Conservation (phyloP, 2,113 vertebrate species). For the Saccopteryx leptura region DNA sequence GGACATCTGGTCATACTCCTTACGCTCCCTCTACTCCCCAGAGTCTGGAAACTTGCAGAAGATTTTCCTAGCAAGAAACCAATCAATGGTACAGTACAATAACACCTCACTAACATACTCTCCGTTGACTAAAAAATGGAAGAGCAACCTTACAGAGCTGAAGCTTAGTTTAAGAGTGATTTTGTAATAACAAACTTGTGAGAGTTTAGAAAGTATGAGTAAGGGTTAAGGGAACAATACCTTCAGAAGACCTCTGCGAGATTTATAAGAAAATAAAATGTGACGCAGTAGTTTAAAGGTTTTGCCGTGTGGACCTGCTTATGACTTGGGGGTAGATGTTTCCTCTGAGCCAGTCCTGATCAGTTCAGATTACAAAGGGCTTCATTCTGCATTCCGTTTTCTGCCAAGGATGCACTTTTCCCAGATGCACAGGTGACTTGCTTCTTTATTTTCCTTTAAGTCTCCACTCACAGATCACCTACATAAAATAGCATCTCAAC, state of each 20-base stretch:
- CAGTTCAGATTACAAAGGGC: not conserved
- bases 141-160: not conserved
- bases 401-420: not conserved
- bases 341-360: not conserved
- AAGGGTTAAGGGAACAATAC: not conserved
- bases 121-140: not conserved
- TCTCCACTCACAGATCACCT: not conserved
- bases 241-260: not conserved
- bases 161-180: not conserved
- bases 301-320: not conserved
- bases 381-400: not conserved
- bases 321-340: not conserved
- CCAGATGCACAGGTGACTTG: not conserved
- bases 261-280: not conserved
- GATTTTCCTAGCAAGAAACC: not conserved
- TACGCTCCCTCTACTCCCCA: not conserved
- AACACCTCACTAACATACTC: not conserved
- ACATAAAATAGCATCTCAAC: not conserved
- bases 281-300: not conserved
- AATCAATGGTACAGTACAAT: not conserved
- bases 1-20: not conserved
- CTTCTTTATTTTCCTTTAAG: conserved; percentile 33
- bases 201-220: not conserved
- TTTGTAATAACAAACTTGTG: not conserved
- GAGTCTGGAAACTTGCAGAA: not conserved